phyloP scores from a whole-genome alignment of 2,797 vertebrate genomes.

The Gymnoscopelus braueri region DNA sequence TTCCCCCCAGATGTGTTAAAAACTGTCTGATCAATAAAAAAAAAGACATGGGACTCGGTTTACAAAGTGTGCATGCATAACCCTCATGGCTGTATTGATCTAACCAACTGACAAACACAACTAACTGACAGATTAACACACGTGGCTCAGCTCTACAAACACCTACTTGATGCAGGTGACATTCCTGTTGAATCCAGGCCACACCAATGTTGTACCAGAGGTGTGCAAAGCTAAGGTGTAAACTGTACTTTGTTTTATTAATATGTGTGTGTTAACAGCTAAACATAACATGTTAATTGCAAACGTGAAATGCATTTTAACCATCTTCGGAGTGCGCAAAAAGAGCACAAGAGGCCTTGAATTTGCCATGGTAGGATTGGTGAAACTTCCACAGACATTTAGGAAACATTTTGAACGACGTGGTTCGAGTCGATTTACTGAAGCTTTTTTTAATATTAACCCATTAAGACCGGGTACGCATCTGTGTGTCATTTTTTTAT shows the following conservation, averaged over 20 bases:
- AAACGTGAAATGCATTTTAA: constrained; percentile 12
- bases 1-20: too few relatives aligned
- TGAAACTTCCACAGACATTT: not conserved
- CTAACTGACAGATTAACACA: too few relatives aligned
- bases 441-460: not conserved
- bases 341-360: not conserved
- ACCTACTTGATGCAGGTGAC: constrained; percentile 32
- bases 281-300: constrained; percentile 37
- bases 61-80: too few relatives aligned
- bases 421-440: not conserved
- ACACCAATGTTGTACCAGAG: constrained; percentile 14
- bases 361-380: not conserved
- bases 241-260: constrained; percentile 32
- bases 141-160: too few relatives aligned
- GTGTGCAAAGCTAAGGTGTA: constrained; percentile 32
- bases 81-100: too few relatives aligned
- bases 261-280: constrained; percentile 7
- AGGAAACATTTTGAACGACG: too few relatives aligned
- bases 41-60: too few relatives aligned
- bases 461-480: too few relatives aligned
- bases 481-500: too few relatives aligned
- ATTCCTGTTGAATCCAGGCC: constrained; percentile 32
- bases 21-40: too few relatives aligned
- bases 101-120: too few relatives aligned
- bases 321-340: constrained; percentile 1